Percentiles rank a stretch among this genome's conserved stretches.
These are phyloP conservation scores for Aphrophora alni DNA, from an alignment of 2,888 invertebrate genomes.

Conservation along the genomic window DNA sequence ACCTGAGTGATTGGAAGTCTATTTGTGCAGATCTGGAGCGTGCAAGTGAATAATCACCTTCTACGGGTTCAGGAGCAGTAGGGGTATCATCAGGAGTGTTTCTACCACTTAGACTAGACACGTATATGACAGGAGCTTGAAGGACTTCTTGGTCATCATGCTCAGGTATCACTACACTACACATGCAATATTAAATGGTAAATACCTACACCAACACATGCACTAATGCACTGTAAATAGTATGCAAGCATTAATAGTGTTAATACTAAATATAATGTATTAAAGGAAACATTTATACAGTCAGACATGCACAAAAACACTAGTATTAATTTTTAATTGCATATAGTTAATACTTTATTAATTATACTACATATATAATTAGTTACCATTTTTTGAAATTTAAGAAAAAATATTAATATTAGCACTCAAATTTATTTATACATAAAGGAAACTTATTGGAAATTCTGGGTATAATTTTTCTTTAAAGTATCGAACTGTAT, in stretches of 20 bases:
- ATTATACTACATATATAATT: too few relatives aligned
- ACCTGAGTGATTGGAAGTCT: slow-evolving; percentile 31
- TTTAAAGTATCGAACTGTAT: too few relatives aligned
- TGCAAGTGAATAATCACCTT: slow-evolving; percentile 10
- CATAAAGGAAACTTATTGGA: too few relatives aligned
- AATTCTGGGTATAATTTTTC: too few relatives aligned
- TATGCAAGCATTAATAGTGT: not conserved
- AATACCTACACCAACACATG: not conserved
- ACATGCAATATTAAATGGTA: slow-evolving; percentile 14
- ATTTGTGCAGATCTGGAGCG: slow-evolving; percentile 25
- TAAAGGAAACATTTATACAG: not conserved
- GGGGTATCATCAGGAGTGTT: not conserved
- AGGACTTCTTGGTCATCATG: not conserved
- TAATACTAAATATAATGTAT: not conserved
- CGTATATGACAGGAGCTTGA: not conserved
- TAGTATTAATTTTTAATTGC: too few relatives aligned
- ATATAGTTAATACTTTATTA: too few relatives aligned
- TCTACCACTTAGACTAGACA: not conserved
- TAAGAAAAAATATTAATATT: too few relatives aligned
- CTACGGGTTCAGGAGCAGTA: not conserved
- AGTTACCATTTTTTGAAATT: too few relatives aligned
- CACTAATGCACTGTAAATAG: not conserved
- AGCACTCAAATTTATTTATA: too few relatives aligned
- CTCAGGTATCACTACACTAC: slow-evolving; percentile 17
- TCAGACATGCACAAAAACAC: not conserved